These are phyloP conservation scores for Conger conger DNA, from an alignment of 2,113 vertebrate species.

Conservation along the genomic window DNA sequence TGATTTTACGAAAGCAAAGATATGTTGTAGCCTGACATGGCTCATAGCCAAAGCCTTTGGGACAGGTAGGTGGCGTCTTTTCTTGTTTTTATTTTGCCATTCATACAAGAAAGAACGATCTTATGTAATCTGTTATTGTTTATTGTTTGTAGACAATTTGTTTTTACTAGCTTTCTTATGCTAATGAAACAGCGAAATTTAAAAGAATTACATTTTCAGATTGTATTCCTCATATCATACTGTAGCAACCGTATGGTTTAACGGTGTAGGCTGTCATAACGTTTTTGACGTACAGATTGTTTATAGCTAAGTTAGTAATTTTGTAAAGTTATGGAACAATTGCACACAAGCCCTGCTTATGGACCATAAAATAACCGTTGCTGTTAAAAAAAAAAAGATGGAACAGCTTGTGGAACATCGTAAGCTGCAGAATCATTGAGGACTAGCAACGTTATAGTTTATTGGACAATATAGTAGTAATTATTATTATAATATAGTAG, in stretches of 20 bases:
- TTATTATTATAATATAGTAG: background rate
- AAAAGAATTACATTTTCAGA: background rate
- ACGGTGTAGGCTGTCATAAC: background rate
- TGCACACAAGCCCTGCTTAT: background rate
- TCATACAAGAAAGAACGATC: background rate
- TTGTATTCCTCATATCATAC: background rate
- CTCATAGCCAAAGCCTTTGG: constrained; percentile 92
- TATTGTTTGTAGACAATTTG: background rate
- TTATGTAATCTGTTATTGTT: background rate
- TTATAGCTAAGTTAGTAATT: background rate
- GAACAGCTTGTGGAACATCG: background rate
- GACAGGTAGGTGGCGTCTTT: constrained; percentile 82
- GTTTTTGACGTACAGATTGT: background rate
- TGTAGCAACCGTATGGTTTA: background rate
- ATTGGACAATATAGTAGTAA: background rate
- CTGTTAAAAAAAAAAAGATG: constrained; percentile 2
- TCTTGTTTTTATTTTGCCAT: constrained; percentile 32
- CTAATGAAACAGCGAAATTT: background rate
- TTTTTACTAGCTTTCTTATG: background rate
- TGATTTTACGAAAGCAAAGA: constrained; percentile 90
- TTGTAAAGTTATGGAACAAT: background rate
- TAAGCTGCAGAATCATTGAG: background rate
- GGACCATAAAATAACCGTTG: background rate
- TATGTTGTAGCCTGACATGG: constrained; percentile 93
- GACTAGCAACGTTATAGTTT: background rate